Evolutionary conservation across 2,113 vertebrate genomes (phyloP), one percentile per base, ranked within the genome.

Genomic region (Megaceryle torquata): DNA sequence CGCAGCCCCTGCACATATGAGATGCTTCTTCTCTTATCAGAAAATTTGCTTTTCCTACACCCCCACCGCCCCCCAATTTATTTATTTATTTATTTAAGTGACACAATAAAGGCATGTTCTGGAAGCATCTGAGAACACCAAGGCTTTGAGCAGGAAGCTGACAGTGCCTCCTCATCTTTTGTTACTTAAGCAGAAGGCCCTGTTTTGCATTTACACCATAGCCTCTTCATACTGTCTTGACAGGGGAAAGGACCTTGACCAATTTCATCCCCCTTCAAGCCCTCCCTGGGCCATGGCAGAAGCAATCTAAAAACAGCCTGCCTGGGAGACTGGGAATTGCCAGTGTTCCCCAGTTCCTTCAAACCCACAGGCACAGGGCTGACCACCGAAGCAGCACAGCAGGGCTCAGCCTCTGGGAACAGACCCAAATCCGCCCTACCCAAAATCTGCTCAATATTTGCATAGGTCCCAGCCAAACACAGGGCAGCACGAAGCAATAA

Each of bases 381-480:
- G 35, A 13, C 41, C 8, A 18, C 56, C 8, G 5, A 35, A 43
- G 81, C 81, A 75, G 85, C 29, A 0, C 10, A 0, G 65, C 95
- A 85, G 75, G 39, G 67, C 82, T 88, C 77, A 48, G 82, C 43
- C 88, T 85, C 61, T 1, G 19, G 70, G 70, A 93, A 69, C 71
- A 80, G 68, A 88, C 88, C 79, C 88, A 87, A 64, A 91, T 20
- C 48, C 15, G 0, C 46, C 53, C 65, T 82, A 29, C n/a, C 74
- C 83, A 15, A 86, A 90, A 91, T 64, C 88, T 37, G 33, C 90
- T 80, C 35, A 2, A 3, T 10, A 91, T 93, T 95, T 95, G 85
- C 93, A 80, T 33, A 93, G 77, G 61, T 64, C 86, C 76, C 84
- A 89, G 65, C 89, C 91, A 91, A 91, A 86, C 83, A 14, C 83